Evolutionary conservation across 2,113 vertebrate species (phyloP), one percentile per base, ranked within the genome.

Genomic region (Bucco capensis): DNA sequence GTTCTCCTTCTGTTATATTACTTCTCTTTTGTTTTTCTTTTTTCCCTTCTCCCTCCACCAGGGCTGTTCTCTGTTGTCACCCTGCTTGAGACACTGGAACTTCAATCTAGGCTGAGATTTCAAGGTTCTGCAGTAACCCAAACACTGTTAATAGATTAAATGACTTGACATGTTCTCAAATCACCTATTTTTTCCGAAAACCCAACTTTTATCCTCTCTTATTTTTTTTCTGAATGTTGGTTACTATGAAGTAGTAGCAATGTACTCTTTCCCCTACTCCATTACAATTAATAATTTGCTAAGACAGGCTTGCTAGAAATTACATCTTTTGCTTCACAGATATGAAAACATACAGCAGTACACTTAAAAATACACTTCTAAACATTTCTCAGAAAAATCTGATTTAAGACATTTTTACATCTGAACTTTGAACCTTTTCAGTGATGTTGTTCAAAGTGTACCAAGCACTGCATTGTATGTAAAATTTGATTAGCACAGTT

Each of bases 61-160:
- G 40, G 16, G 2, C 15, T 46, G 5, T 49, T 78, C 5, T n/a
- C 6, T 44, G 16, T 78, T 67, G n/a, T 76, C 30, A 46, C 14
- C 14, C n/a, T 65, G n/a, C 6, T 23, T 64, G 3, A 46, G 40
- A 12, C 9, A 62, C 18, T 70, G 60, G 14, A 35, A 30, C 28
- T 51, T 74, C 50, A 51, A 10, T 67, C 49, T 51, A 38, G 8
- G 4, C 21, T 91, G 42, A 64, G 40, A 65, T 10, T 7, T 73
- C 0, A 0, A 66, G 4, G 8, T 61, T 73, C n/a, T 44, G 37
- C 50, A 65, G 23, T 44, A 65, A 61, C 8, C 2, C 38, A 44
- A 42, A 76, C n/a, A 35, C 7, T 69, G 10, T 35, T 65, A 50
- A 62, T 19, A 60, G n/a, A 33, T 53, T 13, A 72, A 73, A 61